Evolutionary conservation across 2,888 invertebrate genomes (phyloP).

Genomic region (Copidosoma aretas): DNA sequence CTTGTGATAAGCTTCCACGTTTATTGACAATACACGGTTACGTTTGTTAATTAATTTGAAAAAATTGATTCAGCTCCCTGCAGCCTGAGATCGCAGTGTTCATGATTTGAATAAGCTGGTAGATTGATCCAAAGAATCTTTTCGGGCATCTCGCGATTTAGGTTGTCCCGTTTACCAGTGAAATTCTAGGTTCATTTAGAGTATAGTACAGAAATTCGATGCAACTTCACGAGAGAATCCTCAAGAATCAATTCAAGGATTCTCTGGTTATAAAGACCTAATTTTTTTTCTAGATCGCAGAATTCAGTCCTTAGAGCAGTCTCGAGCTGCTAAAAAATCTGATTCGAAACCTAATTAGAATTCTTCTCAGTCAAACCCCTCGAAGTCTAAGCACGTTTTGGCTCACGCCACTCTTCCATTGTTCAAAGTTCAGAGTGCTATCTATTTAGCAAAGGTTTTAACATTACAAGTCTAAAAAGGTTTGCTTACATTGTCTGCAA

Average conservation of each 20-base stretch:
- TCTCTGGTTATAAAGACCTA: not conserved
- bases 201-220: not conserved
- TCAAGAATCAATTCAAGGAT: not conserved
- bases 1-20: not conserved
- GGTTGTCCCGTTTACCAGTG: not conserved
- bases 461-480: too few species aligned
- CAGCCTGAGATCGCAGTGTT: not conserved
- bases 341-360: not conserved
- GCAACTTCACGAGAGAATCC: not conserved
- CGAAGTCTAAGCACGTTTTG: too few species aligned
- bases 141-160: not conserved
- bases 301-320: not conserved
- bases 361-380: not conserved
- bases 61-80: not conserved
- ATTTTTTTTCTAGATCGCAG: not conserved
- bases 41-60: not conserved
- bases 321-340: not conserved
- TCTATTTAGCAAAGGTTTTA: too few species aligned
- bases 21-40: not conserved
- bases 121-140: not conserved
- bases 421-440: too few species aligned
- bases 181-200: not conserved
- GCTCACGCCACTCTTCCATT: too few species aligned
- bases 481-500: too few species aligned
- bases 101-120: not conserved